Conservation (phyloP, 1,140 invertebrate genomes). For the Nephotettix cincticeps region DNA sequence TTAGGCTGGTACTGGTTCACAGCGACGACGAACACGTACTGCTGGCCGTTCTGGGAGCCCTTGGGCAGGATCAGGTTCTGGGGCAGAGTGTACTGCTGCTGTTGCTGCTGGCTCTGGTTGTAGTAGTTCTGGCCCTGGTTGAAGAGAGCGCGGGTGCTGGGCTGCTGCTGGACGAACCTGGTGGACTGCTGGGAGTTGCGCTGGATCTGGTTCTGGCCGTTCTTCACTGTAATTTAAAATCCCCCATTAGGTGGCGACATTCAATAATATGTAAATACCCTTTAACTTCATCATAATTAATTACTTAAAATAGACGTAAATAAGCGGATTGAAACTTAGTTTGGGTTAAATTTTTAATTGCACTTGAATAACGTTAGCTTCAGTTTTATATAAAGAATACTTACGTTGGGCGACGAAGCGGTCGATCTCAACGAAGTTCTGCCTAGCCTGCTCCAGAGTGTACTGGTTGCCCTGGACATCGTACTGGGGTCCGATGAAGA, state of each 20-base stretch:
- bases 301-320: neutral
- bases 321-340: neutral
- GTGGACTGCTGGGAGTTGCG: conserved; percentile 19
- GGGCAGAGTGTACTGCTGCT: conserved; percentile 52
- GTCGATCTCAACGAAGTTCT: conserved; percentile 45
- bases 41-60: conserved; percentile 59
- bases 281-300: neutral
- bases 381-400: neutral
- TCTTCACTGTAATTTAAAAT: neutral
- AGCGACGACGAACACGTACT: conserved; percentile 58
- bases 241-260: neutral
- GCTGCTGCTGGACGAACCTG: neutral
- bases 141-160: conserved; percentile 54
- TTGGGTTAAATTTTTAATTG: neutral
- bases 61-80: conserved; percentile 60
- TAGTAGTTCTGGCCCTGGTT: conserved; percentile 44
- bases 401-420: conserved; percentile 42
- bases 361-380: neutral
- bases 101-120: conserved; percentile 7
- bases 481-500: conserved; percentile 70
- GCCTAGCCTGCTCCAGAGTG: conserved; percentile 31
- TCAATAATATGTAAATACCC: neutral
- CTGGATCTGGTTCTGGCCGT: conserved; percentile 21
- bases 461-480: conserved; percentile 54
- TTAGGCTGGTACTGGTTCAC: conserved; percentile 52